Evolutionary conservation across 1,140 invertebrate genomes (phyloP), one percentile per base, ranked within the genome.

Genomic region (Cyclina sinensis): DNA sequence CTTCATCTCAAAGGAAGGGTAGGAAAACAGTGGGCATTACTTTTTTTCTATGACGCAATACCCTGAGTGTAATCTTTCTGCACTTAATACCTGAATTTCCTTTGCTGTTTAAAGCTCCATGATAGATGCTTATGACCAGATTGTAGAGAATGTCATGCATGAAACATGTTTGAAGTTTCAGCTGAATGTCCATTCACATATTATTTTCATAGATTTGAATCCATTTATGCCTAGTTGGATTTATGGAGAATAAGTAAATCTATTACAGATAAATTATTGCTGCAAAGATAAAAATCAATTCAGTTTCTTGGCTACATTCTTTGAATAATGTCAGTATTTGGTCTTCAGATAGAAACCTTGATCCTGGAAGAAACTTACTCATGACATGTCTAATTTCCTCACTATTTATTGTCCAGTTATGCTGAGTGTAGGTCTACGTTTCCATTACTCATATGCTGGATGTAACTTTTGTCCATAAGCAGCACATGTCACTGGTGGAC

Each of bases 371-470:
- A 37, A 5, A 37, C 18, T 70, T 70, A 70, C 65, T 70, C 35
- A 70, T 70, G 35, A 70, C 32, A 70, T 32, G 9, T 70, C 32
- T 70, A 70, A 70, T 70, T 37, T 70, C 65, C 65, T 70, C 37
- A 37, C 65, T 70, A 70, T 70, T 37, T 30, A 70, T 70, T 37
- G 35, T 18, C 35, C 32, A n/a, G 32, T 70, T 70, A 37, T 16
- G 9, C 27, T n/a, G 16, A 70, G 65, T 37, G 35, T 5, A 35
- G 65, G 37, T 70, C 32, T 70, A 70, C 37, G 35, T 70, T 32
- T 70, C 18, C 16, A 70, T 70, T 70, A 37, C 32, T 27, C 65
- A 39, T 70, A 70, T 37, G 35, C 27, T 35, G 32, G 4, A 70
- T 70, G 35, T 18, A 9, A 70, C 37, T 37, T 70, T 70, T 37